Evolutionary conservation across 2,797 vertebrate genomes (phyloP).

Genomic region (Decapterus maruadsi): DNA sequence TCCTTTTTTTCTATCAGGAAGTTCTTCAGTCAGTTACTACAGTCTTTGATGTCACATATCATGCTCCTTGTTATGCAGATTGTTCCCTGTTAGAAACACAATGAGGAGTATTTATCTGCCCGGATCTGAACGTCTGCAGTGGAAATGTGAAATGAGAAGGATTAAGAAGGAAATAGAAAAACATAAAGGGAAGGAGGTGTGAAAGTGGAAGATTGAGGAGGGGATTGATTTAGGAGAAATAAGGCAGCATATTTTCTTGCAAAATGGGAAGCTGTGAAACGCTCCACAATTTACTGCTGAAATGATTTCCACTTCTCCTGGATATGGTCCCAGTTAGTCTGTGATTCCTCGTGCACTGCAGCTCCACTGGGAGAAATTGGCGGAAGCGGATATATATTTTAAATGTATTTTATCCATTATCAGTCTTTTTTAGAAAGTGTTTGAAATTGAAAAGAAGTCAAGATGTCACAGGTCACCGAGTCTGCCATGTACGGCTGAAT

Average conservation of each 20-base stretch:
- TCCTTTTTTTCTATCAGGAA: too few relatives aligned
- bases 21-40: slow-evolving; percentile 45
- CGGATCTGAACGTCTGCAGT: slow-evolving; percentile 31
- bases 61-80: slow-evolving; percentile 62
- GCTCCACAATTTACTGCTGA: slow-evolving; percentile 39
- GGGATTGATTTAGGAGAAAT: slow-evolving; percentile 44
- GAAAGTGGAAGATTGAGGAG: slow-evolving; percentile 48
- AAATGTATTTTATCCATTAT: slow-evolving; percentile 13
- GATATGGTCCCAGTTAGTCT: slow-evolving; percentile 35
- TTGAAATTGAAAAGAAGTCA: slow-evolving; percentile 40
- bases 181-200: slow-evolving; percentile 41
- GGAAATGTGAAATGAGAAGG: slow-evolving; percentile 38
- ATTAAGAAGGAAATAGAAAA: slow-evolving; percentile 45
- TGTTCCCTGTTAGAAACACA: slow-evolving; percentile 35
- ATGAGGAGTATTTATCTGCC: slow-evolving; percentile 38
- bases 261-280: slow-evolving; percentile 58
- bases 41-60: slow-evolving; percentile 58
- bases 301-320: slow-evolving; percentile 53
- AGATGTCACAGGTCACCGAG: slow-evolving; percentile 29
- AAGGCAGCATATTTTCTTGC: slow-evolving; percentile 35
- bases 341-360: slow-evolving; percentile 11
- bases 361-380: slow-evolving; percentile 35
- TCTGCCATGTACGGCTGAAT: slow-evolving; percentile 22
- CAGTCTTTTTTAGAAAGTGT: slow-evolving; percentile 7
- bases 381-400: slow-evolving; percentile 6